Percentiles rank a stretch among this genome's conserved stretches.
These are phyloP conservation scores for Beris chalybata DNA, from an alignment of 2,888 invertebrate genomes.

Conservation along the genomic window DNA sequence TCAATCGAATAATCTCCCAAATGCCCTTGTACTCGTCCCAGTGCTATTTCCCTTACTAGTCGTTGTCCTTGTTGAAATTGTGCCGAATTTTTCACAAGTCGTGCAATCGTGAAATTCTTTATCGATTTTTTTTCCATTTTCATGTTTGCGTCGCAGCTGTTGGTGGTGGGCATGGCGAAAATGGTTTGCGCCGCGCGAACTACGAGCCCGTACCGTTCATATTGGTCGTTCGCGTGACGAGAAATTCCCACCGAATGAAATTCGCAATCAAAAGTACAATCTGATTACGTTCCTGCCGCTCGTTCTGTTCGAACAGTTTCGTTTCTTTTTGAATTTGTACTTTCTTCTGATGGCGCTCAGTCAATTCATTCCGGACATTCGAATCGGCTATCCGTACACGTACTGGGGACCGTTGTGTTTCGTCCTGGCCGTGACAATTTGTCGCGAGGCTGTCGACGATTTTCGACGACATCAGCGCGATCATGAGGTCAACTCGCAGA, in stretches of 20 bases:
- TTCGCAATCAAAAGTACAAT: constrained; percentile 98
- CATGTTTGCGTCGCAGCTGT: constrained; percentile 63
- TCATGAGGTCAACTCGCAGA: constrained; percentile 93
- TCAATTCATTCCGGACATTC: constrained; percentile 95
- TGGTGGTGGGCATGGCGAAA: constrained; percentile 73
- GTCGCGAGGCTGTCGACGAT: constrained; percentile 96
- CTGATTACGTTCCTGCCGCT: constrained; percentile 84
- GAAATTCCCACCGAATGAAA: constrained; percentile 92
- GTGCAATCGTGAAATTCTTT: no score
- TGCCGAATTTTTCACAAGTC: no score
- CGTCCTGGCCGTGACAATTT: constrained; percentile 92
- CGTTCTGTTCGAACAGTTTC: constrained; percentile 97
- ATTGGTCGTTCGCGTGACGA: constrained; percentile 76
- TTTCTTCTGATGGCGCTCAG: constrained; percentile 97
- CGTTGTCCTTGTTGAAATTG: no score
- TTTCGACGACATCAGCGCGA: constrained; percentile 89
- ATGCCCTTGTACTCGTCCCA: no score
- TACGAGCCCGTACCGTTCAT: constrained; percentile 74
- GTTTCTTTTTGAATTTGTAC: constrained; percentile 97
- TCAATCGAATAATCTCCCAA: no score
- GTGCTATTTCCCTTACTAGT: no score
- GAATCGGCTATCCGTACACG: constrained; percentile 96
- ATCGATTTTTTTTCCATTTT: no score
- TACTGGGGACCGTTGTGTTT: constrained; percentile 99
- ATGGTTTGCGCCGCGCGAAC: constrained; percentile 73